A percentile compares a stretch with the other conserved stretches of the same genome.
phyloP scores from a whole-genome alignment of 2,888 invertebrate genomes.

The Eledona agricola region DNA sequence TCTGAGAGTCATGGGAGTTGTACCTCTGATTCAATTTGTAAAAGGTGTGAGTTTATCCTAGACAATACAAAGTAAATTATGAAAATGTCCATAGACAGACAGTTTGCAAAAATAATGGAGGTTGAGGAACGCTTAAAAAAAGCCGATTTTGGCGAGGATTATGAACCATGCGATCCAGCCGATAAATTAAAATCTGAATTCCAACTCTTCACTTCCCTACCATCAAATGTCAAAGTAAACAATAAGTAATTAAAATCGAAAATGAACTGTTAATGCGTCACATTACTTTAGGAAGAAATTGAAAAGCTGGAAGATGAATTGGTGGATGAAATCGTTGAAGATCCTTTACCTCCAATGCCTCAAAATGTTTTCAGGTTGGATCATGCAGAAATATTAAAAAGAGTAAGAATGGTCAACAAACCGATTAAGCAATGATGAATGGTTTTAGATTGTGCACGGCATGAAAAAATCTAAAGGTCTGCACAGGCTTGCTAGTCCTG shows the following conservation, averaged over 20 bases:
- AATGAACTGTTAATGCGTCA: slow-evolving; percentile 1
- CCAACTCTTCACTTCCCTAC: slow-evolving; percentile 63
- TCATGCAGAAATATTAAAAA: slow-evolving; percentile 70
- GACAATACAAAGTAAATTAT: slow-evolving; percentile 4
- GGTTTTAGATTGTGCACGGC: slow-evolving; percentile 10
- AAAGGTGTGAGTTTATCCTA: slow-evolving; percentile 65
- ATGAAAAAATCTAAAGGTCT: slow-evolving; percentile 36
- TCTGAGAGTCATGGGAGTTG: slow-evolving; percentile 76
- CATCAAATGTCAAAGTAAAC: slow-evolving; percentile 64
- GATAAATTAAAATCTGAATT: slow-evolving; percentile 56
- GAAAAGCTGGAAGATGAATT: slow-evolving; percentile 46
- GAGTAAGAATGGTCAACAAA: slow-evolving; percentile 43
- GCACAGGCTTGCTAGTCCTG: slow-evolving; percentile 45
- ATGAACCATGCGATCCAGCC: slow-evolving; percentile 63
- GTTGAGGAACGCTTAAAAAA: slow-evolving; percentile 68
- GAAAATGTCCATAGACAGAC: slow-evolving; percentile 65
- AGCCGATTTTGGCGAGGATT: slow-evolving; percentile 77
- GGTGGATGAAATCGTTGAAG: slow-evolving; percentile 54
- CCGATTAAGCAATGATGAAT: background rate
- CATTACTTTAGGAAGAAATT: slow-evolving; percentile 36
- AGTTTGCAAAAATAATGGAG: slow-evolving; percentile 65
- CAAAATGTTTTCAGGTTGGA: slow-evolving; percentile 76
- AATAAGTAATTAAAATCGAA: slow-evolving; percentile 23
- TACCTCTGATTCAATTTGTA: slow-evolving; percentile 78
- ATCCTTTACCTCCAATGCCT: slow-evolving; percentile 73